Percentiles rank a stretch among this genome's conserved stretches.
Evolutionary conservation across 2,113 vertebrate genomes (phyloP).

Genomic region (Chaenogobius annularis): DNA sequence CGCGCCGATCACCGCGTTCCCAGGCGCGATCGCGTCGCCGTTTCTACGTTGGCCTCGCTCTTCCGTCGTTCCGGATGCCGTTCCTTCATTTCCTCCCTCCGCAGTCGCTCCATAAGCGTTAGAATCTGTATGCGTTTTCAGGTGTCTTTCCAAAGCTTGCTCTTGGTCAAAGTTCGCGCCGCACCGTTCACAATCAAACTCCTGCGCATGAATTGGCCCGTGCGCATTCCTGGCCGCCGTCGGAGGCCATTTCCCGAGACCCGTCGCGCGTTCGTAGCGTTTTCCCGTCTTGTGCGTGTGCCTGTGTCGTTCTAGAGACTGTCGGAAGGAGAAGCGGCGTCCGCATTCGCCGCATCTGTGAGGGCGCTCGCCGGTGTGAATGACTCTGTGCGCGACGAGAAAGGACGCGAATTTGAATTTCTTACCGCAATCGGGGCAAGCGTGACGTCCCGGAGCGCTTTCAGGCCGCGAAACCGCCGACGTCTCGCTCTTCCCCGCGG

Average conservation of each 20-base stretch:
- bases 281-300: slow-evolving; percentile 47
- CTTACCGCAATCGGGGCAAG: slow-evolving; percentile 77
- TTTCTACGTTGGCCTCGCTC: neutral
- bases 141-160: slow-evolving; percentile 45
- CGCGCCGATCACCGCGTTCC: neutral
- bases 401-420: slow-evolving; percentile 82
- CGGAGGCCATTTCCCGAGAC: slow-evolving; percentile 39
- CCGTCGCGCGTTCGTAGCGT: slow-evolving; percentile 39
- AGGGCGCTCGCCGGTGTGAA: slow-evolving; percentile 72
- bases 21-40: neutral
- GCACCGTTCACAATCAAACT: slow-evolving; percentile 38
- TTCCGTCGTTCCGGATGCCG: neutral
- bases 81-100: neutral
- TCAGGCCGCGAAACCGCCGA: neutral
- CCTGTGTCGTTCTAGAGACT: slow-evolving; percentile 68
- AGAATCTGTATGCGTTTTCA: slow-evolving; percentile 53
- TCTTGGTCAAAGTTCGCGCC: slow-evolving; percentile 46
- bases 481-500: neutral
- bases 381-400: slow-evolving; percentile 77
- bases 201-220: too few species aligned
- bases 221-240: slow-evolving; percentile 39
- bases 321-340: slow-evolving; percentile 69
- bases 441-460: slow-evolving; percentile 35
- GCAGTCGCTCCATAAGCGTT: neutral
- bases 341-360: slow-evolving; percentile 67